Conservation (phyloP, 92 coral and sea anemone genomes). For the Epizoanthus rinbou region DNA sequence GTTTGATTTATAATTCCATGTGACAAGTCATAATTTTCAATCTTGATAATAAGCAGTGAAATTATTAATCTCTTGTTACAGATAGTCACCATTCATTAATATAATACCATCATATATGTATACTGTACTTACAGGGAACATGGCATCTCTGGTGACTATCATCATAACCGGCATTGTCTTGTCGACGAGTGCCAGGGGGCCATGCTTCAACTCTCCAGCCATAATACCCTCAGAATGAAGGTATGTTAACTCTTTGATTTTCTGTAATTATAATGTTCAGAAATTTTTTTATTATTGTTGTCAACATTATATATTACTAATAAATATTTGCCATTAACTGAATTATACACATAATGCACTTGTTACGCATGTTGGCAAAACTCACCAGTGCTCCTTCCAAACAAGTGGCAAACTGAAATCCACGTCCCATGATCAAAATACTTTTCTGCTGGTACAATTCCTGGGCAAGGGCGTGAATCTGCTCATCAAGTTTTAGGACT, state of each 20-base stretch:
- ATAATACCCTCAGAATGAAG: conserved; percentile 98
- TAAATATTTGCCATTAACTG: no score
- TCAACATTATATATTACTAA: no score
- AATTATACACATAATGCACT: no score
- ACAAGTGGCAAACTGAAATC: conserved; percentile 96
- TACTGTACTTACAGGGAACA: conserved; percentile 69
- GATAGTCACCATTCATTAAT: background rate
- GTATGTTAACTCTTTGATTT: conserved; percentile 98
- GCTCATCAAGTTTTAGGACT: conserved; percentile 81
- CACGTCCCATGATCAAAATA: conserved; percentile 94
- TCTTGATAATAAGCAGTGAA: no score
- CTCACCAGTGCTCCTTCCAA: conserved; percentile 98
- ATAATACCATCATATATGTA: no score
- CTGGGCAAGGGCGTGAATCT: conserved; percentile 80
- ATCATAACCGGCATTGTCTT: conserved; percentile 93
- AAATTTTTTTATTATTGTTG: background rate
- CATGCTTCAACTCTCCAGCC: conserved; percentile 95
- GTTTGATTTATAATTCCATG: background rate
- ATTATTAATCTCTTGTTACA: background rate
- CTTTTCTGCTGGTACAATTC: conserved; percentile 93
- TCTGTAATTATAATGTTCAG: conserved; percentile 57
- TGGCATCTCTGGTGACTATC: conserved; percentile 86
- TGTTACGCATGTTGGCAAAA: background rate
- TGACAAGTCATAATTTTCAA: no score
- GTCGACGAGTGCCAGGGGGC: conserved; percentile 92